phyloP scores from a whole-genome alignment of 2,888 invertebrate genomes.

The Pelosia muscerda region DNA sequence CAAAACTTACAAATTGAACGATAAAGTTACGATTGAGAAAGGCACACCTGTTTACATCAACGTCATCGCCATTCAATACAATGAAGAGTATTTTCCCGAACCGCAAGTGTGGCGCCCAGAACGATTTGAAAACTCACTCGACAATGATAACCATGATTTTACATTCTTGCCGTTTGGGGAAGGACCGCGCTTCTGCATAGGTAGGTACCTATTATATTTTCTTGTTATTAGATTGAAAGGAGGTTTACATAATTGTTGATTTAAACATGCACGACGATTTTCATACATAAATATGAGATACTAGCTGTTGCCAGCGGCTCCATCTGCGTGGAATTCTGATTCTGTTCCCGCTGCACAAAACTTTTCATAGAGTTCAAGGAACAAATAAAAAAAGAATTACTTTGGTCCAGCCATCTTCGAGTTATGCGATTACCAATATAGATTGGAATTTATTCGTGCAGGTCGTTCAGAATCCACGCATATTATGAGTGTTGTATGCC shows the following conservation, averaged over 20 bases:
- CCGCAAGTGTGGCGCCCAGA: constrained; percentile 71
- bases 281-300: too few relatives aligned
- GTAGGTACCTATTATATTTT: constrained; percentile 32
- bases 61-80: constrained; percentile 66
- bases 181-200: constrained; percentile 72
- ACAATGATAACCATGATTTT: constrained; percentile 67
- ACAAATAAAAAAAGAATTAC: too few relatives aligned
- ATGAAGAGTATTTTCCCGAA: constrained; percentile 65
- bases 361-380: too few relatives aligned
- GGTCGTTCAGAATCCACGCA: too few relatives aligned
- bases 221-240: neutral
- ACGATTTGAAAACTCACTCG: constrained; percentile 58
- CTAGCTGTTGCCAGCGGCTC: too few relatives aligned
- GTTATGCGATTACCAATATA: too few relatives aligned
- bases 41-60: constrained; percentile 71
- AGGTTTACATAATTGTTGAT: neutral
- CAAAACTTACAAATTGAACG: constrained; percentile 62
- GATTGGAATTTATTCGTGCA: too few relatives aligned
- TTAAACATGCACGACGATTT: too few relatives aligned
- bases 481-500: too few relatives aligned
- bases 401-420: too few relatives aligned
- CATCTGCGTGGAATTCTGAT: too few relatives aligned
- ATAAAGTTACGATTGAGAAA: constrained; percentile 63
- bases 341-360: too few relatives aligned
- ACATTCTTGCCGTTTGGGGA: constrained; percentile 75